A percentile compares a stretch with the other conserved stretches of the same genome.
These are phyloP conservation scores for Troides oblongomaculatus DNA, from an alignment of 2,888 invertebrate genomes.

Conservation along the genomic window DNA sequence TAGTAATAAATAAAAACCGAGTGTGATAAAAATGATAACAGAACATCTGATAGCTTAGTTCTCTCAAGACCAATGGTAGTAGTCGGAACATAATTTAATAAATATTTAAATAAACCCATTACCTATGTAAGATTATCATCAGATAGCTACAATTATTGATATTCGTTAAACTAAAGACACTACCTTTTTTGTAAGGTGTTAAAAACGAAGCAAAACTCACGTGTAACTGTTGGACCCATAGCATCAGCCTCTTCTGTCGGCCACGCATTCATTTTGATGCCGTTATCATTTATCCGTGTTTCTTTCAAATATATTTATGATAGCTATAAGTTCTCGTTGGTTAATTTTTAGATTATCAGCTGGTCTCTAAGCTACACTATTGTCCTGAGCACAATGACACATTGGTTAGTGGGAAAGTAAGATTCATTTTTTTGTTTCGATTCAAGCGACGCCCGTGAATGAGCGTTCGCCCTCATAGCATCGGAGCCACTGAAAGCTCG, in stretches of 20 bases:
- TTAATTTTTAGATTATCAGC: not conserved
- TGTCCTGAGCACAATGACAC: not conserved
- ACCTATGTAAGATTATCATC: too few species aligned
- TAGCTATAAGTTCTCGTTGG: too few species aligned
- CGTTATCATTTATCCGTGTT: not conserved
- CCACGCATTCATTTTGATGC: conserved; percentile 63
- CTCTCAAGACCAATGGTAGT: too few species aligned
- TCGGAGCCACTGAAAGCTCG: conserved; percentile 62
- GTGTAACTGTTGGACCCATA: conserved; percentile 67
- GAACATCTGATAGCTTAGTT: too few species aligned
- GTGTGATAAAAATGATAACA: too few species aligned
- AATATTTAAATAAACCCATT: too few species aligned
- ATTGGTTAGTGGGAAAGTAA: not conserved
- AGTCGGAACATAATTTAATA: too few species aligned
- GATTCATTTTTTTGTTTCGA: not conserved
- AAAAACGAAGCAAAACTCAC: conserved; percentile 44
- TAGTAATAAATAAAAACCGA: too few species aligned
- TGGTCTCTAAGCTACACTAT: not conserved
- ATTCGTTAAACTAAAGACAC: too few species aligned
- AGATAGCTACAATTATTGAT: too few species aligned
- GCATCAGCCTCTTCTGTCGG: conserved; percentile 55
- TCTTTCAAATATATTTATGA: too few species aligned
- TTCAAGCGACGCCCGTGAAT: conserved; percentile 16
- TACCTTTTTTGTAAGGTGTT: too few species aligned
- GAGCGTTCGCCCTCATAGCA: conserved; percentile 49